Evolutionary conservation across 2,888 invertebrate genomes (phyloP), one percentile per base, ranked within the genome.

Genomic region (Drosophila aldrichi): DNA sequence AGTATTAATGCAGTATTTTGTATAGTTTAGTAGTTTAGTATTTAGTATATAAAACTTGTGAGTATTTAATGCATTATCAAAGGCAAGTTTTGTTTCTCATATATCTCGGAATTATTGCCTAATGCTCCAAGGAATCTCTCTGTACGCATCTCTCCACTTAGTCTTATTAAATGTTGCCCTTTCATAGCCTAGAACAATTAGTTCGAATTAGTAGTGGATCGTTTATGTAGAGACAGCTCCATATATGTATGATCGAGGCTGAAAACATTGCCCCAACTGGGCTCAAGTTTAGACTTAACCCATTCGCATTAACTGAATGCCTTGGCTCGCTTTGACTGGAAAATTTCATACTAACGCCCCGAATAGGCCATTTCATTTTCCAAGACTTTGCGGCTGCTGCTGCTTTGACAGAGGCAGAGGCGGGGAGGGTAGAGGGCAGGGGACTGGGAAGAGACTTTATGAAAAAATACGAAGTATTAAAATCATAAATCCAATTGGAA

Each of bases 381-480:
- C 25, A 62, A 62, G 70, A 41, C 49, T 68, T 44, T 25, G 25
- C 52, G 22, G 22, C 48, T 54, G 48, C 55, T 51, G 44, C 34
- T 71, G 9, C 36, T 36, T 20, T 16, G 22, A 46, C 56, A 16
- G 20, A 22, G 9, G 9, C 1, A 44, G 14, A 0, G 22, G 2
- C n/a, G 29, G 25, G 0, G 16, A 0, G n/a, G 12, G 4, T 2
- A 7, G 46, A 9, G 25, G 25, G 46, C 2, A 16, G 1, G 46
- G 0, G 9, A 25, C 36, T 7, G 36, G 16, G 46, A n/a, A 65
- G 51, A 58, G 77, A 79, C 78, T 81, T 90, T 90, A 90, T 90
- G 90, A 88, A 84, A 90, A 90, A 89, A 89, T 90, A 89, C 90
- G 84, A 89, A 88, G 91, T 90, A 90, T 90, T 87, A 89, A 88